A percentile compares a stretch with the other conserved stretches of the same genome.
phyloP scores from a whole-genome alignment of 2,797 vertebrate species.

The Chelon labrosus region DNA sequence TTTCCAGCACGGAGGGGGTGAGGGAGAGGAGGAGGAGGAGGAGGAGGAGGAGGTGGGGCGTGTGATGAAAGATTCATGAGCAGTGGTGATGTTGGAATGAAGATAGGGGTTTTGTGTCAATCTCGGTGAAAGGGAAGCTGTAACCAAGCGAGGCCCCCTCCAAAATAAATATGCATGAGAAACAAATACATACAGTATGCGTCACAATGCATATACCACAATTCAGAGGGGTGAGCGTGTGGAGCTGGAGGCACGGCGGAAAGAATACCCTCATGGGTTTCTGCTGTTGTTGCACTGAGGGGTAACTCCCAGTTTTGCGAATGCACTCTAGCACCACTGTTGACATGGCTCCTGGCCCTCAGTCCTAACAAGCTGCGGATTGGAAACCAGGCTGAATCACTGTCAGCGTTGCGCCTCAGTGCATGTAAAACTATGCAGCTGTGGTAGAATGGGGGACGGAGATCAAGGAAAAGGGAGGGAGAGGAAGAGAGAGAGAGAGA shows the following conservation, averaged over 20 bases:
- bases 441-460: slow-evolving; percentile 40
- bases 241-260: background rate
- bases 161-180: slow-evolving; percentile 39
- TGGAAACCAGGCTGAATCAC: slow-evolving; percentile 48
- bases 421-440: slow-evolving; percentile 68
- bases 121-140: slow-evolving; percentile 50
- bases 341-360: slow-evolving; percentile 53
- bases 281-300: slow-evolving; percentile 17
- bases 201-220: background rate
- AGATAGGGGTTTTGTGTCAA: slow-evolving; percentile 56
- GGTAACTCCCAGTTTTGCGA: slow-evolving; percentile 45
- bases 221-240: slow-evolving; percentile 1
- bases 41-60: background rate
- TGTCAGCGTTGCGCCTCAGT: slow-evolving; percentile 49
- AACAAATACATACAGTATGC: slow-evolving; percentile 14
- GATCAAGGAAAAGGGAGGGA: background rate
- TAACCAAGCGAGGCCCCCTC: slow-evolving; percentile 10
- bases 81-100: slow-evolving; percentile 57
- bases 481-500: no score
- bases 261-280: background rate
- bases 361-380: slow-evolving; percentile 53
- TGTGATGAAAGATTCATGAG: slow-evolving; percentile 77
- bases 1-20: slow-evolving; percentile 37
- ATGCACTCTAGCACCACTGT: slow-evolving; percentile 13
- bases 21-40: slow-evolving; percentile 14